Percentiles rank a stretch among this genome's conserved stretches.
phyloP scores from a whole-genome alignment of 2,797 vertebrate species.

The Tolypeutes matacus region DNA sequence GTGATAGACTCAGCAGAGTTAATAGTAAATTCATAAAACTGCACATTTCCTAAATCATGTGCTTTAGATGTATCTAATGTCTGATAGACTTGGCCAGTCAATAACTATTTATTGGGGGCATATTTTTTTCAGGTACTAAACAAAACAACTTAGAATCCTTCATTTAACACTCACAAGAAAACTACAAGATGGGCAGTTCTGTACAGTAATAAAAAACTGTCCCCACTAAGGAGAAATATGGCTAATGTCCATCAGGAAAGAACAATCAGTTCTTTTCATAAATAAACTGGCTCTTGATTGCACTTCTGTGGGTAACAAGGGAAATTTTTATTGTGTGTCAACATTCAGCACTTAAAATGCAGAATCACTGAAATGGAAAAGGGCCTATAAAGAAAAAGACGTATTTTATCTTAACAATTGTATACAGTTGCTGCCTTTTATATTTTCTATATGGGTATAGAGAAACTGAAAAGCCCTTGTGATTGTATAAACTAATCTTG shows the following conservation, averaged over 20 bases:
- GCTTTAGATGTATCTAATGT: not conserved
- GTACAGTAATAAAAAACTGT: not conserved
- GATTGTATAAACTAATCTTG: not conserved
- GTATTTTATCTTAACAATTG: not conserved
- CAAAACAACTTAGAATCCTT: not conserved
- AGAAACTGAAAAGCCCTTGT: not conserved
- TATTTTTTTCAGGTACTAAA: not conserved
- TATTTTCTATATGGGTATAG: not conserved
- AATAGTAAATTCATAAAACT: conserved; percentile 15
- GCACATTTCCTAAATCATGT: not conserved
- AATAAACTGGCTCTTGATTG: not conserved
- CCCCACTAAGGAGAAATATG: conserved; percentile 32
- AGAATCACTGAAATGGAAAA: not conserved
- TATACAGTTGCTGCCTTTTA: not conserved
- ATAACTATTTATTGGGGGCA: not conserved
- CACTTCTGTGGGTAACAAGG: not conserved
- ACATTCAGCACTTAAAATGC: not conserved
- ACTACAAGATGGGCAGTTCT: not conserved
- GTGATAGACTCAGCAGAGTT: conserved; percentile 35
- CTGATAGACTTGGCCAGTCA: not conserved
- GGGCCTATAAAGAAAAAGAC: not conserved
- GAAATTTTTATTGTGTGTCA: not conserved
- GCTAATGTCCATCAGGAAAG: not conserved
- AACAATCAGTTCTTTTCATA: conserved; percentile 4
- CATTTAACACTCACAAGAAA: not conserved